phyloP scores from a whole-genome alignment of 2,797 vertebrate species.

The Takifugu rubripes region DNA sequence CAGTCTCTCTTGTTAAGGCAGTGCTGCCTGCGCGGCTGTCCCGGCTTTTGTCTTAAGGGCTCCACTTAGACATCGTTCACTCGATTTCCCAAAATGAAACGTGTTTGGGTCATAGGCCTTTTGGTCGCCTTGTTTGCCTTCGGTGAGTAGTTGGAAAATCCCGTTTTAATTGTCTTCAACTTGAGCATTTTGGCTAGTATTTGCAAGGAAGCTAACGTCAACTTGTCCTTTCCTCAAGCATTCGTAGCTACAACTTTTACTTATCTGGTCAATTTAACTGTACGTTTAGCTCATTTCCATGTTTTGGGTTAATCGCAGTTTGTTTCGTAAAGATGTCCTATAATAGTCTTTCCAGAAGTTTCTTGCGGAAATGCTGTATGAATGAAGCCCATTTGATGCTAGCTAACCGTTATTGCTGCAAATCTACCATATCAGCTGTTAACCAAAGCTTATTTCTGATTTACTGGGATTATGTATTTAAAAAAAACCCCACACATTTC shows the following conservation, averaged over 20 bases:
- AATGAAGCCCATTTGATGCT: neutral
- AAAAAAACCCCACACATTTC: neutral
- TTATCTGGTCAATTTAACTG: neutral
- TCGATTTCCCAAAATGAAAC: slow-evolving; percentile 76
- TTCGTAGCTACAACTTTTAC: neutral
- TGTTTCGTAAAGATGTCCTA: neutral
- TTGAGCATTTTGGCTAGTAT: slow-evolving; percentile 18
- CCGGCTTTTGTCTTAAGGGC: slow-evolving; percentile 47
- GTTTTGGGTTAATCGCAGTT: neutral
- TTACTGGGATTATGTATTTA: no score
- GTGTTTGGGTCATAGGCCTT: slow-evolving; percentile 81
- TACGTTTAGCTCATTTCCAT: rapidly evolving
- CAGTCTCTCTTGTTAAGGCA: slow-evolving; percentile 36
- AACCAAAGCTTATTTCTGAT: no score
- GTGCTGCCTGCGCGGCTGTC: slow-evolving; percentile 11
- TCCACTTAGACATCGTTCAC: slow-evolving; percentile 20
- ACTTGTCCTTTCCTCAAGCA: slow-evolving; percentile 14
- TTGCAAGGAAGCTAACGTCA: slow-evolving; percentile 46
- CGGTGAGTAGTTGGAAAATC: slow-evolving; percentile 75
- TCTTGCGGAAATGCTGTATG: slow-evolving; percentile 12
- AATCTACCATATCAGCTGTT: no score
- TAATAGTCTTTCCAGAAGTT: slow-evolving; percentile 51
- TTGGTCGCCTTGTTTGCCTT: slow-evolving; percentile 81
- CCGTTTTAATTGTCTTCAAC: neutral
- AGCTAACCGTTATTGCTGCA: neutral